A percentile compares a stretch with the other conserved stretches of the same genome.
Evolutionary conservation across 1,140 invertebrate species (phyloP).

Genomic region (Glomeris maerens): DNA sequence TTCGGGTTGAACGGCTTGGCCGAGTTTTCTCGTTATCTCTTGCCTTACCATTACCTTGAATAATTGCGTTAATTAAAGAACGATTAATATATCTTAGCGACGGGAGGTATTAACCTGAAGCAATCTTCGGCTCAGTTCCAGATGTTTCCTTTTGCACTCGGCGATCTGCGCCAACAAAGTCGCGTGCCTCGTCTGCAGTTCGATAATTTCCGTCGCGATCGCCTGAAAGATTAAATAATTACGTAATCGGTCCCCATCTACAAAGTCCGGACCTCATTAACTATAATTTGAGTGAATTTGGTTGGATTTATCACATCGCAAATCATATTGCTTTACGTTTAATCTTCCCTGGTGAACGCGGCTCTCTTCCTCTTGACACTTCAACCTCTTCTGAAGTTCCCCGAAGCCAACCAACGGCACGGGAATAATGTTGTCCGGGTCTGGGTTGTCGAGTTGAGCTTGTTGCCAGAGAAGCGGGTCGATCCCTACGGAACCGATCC

Average conservation of each 20-base stretch:
- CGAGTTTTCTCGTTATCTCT: constrained; percentile 70
- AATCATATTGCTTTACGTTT: constrained; percentile 30
- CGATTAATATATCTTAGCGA: neutral
- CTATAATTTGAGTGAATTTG: neutral
- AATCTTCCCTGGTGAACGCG: constrained; percentile 59
- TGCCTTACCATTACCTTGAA: constrained; percentile 66
- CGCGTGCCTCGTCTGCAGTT: constrained; percentile 54
- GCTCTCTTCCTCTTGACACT: constrained; percentile 55
- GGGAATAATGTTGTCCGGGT: constrained; percentile 72
- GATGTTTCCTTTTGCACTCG: constrained; percentile 55
- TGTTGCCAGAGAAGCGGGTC: constrained; percentile 46
- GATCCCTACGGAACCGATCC: constrained; percentile 36
- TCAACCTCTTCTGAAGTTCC: constrained; percentile 65
- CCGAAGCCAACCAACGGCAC: constrained; percentile 83
- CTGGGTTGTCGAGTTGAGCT: constrained; percentile 83
- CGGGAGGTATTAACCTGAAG: constrained; percentile 41
- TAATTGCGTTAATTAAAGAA: constrained; percentile 1
- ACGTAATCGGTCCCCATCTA: too few species aligned
- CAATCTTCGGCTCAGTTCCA: constrained; percentile 59
- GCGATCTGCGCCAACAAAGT: constrained; percentile 52
- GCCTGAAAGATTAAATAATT: constrained; percentile 24
- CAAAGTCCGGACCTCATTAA: too few species aligned
- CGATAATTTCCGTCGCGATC: constrained; percentile 57
- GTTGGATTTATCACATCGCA: neutral
- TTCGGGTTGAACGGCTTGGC: constrained; percentile 66